Percentiles rank a stretch among this genome's conserved stretches.
Evolutionary conservation across 2,888 invertebrate species (phyloP).

Genomic region (Plagodis pulveraria): DNA sequence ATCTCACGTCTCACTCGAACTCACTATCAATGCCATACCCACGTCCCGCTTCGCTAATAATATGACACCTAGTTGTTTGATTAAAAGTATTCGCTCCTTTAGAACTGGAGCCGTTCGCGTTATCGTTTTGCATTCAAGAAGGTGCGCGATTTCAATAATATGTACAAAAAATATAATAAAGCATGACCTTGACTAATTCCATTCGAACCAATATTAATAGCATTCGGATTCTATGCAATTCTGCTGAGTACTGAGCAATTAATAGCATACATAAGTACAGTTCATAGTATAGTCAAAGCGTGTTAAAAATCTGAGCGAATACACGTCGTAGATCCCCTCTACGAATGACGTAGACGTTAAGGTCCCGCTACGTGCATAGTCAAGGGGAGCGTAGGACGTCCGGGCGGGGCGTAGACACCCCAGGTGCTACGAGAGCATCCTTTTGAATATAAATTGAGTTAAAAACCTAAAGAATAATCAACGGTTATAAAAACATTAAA

Average conservation of each 20-base stretch:
- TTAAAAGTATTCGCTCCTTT: slow-evolving; percentile 54
- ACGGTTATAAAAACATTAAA: slow-evolving; percentile 4
- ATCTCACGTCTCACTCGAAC: slow-evolving; percentile 57
- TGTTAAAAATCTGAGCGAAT: background rate
- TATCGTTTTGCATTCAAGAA: slow-evolving; percentile 52
- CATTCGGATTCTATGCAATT: too few species aligned
- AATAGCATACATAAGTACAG: too few species aligned
- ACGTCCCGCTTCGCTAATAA: slow-evolving; percentile 65
- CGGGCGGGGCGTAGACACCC: slow-evolving; percentile 38
- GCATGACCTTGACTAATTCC: slow-evolving; percentile 33
- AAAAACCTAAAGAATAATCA: slow-evolving; percentile 32
- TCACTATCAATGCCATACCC: slow-evolving; percentile 46
- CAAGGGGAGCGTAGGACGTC: slow-evolving; percentile 28
- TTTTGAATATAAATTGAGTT: slow-evolving; percentile 40
- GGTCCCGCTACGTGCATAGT: slow-evolving; percentile 50
- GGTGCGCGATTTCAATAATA: slow-evolving; percentile 42
- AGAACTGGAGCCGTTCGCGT: slow-evolving; percentile 47
- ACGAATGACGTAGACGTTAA: slow-evolving; percentile 40
- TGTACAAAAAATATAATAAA: slow-evolving; percentile 33
- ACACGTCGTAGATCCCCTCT: slow-evolving; percentile 33
- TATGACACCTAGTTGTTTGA: slow-evolving; percentile 59
- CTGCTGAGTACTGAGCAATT: too few species aligned
- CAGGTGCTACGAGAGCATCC: slow-evolving; percentile 40
- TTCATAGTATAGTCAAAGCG: too few species aligned
- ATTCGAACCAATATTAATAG: slow-evolving; percentile 9